phyloP scores from a whole-genome alignment of 2,888 invertebrate species.

The Sarcophaga variegata region DNA sequence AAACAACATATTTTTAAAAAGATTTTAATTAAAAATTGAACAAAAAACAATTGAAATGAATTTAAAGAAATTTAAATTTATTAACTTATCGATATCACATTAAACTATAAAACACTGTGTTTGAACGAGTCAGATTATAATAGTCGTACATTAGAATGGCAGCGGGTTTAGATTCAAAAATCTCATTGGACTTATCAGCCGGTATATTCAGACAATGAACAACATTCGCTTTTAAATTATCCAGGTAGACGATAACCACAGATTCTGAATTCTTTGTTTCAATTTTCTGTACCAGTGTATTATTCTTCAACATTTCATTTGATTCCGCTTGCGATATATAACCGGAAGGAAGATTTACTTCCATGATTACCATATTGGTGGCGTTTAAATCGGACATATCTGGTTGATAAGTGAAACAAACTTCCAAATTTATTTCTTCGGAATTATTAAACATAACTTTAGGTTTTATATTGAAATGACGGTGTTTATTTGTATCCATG shows the following conservation, averaged over 20 bases:
- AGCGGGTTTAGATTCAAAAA: constrained; percentile 93
- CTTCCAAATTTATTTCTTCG: background rate
- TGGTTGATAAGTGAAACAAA: background rate
- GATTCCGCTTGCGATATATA: constrained; percentile 81
- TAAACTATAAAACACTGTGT: constrained; percentile 76
- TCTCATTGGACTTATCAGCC: constrained; percentile 91
- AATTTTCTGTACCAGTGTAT: constrained; percentile 7
- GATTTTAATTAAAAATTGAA: no score
- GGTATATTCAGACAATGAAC: constrained; percentile 89
- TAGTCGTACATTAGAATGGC: constrained; percentile 94
- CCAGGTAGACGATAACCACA: constrained; percentile 28
- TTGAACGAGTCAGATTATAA: constrained; percentile 88
- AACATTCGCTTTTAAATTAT: background rate
- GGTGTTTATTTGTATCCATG: constrained; percentile 92
- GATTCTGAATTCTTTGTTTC: constrained; percentile 39
- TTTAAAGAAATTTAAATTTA: no score
- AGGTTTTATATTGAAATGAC: constrained; percentile 75
- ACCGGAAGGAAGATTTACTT: constrained; percentile 92
- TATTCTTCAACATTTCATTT: background rate
- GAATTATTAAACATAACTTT: background rate
- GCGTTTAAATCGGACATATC: background rate
- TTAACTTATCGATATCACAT: no score
- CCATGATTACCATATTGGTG: constrained; percentile 84
- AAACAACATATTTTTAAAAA: background rate
- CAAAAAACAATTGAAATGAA: no score